Percentiles rank a stretch among this genome's conserved stretches.
Evolutionary conservation across 2,888 invertebrate species (phyloP).

Genomic region (Drosophila meridionalis): DNA sequence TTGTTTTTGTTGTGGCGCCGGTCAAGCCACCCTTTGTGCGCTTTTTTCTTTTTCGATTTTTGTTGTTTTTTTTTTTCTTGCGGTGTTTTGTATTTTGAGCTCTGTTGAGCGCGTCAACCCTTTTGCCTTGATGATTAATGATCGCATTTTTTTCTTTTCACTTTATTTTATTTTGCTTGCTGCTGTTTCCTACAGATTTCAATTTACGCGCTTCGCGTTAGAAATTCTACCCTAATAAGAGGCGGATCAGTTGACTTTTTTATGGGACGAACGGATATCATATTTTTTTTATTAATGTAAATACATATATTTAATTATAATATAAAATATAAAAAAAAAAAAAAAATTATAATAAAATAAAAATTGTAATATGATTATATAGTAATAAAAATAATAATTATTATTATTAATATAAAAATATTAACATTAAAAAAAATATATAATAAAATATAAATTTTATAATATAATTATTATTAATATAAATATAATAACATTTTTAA

Average conservation of each 20-base stretch:
- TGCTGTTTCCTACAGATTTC: conserved; percentile 73
- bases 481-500: too few relatives aligned
- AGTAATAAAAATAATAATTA: background rate
- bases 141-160: conserved; percentile 57
- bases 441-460: too few relatives aligned
- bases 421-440: background rate
- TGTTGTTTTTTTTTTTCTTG: conserved; percentile 16
- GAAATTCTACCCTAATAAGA: conserved; percentile 23
- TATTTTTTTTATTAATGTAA: too few relatives aligned
- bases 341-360: too few relatives aligned
- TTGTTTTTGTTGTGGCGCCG: conserved; percentile 51
- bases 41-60: conserved; percentile 11
- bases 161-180: conserved; percentile 35
- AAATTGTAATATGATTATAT: background rate
- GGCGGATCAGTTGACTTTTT: background rate
- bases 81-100: conserved; percentile 53
- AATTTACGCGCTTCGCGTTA: conserved; percentile 59
- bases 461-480: background rate
- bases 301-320: background rate
- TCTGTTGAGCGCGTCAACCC: conserved; percentile 72
- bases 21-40: conserved; percentile 62
- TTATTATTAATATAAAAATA: background rate
- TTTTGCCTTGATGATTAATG: conserved; percentile 72
- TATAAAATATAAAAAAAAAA: background rate
- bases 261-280: background rate